Evolutionary conservation across 1,140 invertebrate species (phyloP), one percentile per base, ranked within the genome.

Genomic region (Dendrolimus kikuchii): DNA sequence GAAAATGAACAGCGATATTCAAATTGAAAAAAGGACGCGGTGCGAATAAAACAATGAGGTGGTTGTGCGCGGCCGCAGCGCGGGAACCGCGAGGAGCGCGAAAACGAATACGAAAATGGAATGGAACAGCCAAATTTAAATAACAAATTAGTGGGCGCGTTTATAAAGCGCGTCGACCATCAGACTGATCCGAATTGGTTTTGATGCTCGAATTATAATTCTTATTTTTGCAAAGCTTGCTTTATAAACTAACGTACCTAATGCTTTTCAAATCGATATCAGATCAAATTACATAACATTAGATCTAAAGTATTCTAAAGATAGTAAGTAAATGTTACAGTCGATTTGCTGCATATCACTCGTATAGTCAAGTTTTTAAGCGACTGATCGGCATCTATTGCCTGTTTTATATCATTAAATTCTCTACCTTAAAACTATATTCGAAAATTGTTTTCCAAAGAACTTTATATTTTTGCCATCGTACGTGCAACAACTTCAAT

Each of bases 11-110:
- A 79, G 68, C 74, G 72, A 74, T 82, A 81, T 82, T 86, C 75
- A 82, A 86, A 86, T 86, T 86, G 75, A 80, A 81, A 83, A 81
- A 75, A 76, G 70, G 65, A 84, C 82, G 82, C 76, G 79, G 51
- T 54, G 60, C 62, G 82, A 81, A 86, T 86, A 75, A 81, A 77
- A 77, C 77, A 81, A 77, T 77, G 71, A 67, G 69, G 49, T 51
- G 52, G 47, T 53, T 51, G 71, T 64, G 49, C 67, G 62, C 60
- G 65, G 53, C 52, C 57, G 56, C 58, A 45, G 52, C 55, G 46
- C 58, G 52, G 44, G 50, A 36, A 43, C 59, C 64, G 46, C 58
- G 60, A 23, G 23, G 23, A 23, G 59, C 64, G 68, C 67, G 67
- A 74, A 71, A 68, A 66, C 63, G 61, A 73, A 76, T 75, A 74